Evolutionary conservation across 1,140 invertebrate species (phyloP), one percentile per base, ranked within the genome.

Genomic region (Achroia grisella): DNA sequence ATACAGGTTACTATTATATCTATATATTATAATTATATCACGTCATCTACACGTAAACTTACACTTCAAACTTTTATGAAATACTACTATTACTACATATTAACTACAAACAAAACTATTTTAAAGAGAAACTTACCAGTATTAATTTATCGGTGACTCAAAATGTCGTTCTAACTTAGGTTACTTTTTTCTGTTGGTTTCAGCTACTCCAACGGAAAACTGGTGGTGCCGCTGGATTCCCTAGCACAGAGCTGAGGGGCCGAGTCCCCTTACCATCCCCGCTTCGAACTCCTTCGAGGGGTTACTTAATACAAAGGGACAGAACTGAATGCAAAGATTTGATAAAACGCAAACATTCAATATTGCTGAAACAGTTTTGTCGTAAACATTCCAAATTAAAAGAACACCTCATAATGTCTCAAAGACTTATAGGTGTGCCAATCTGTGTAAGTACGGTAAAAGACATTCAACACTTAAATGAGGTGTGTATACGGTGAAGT

Each of bases 191-290:
- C 15, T 52, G n/a, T n/a, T 85, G 76, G 72, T 86, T 86, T 33
- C 71, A 87, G 86, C 76, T 78, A 79, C 86, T 80, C 83, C 66
- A 76, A 85, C 77, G 71, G 83, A 86, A 81, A 87, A 85, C 66
- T 87, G 81, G 86, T 87, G 82, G 85, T 86, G 83, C 82, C 80
- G 78, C 35, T 87, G 85, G 85, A 86, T 86, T 73, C 85, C 86
- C 68, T 87, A 84, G 71, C 86, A 68, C 73, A 78, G 59, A 83
- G 78, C 71, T 77, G 80, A 86, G 77, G 75, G 75, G 78, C 40
- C 17, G 34, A 44, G 39, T 39, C 68, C 71, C 70, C 76, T 63
- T 56, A 53, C 48, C 52, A 67, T 74, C 51, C 70, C 69, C 56
- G 54, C 56, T 60, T 74, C 66, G 34, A 73, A 71, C 64, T 73